A percentile compares a stretch with the other conserved stretches of the same genome.
phyloP scores from a whole-genome alignment of 1,140 invertebrate species.

The Polypedilum vanderplanki region DNA sequence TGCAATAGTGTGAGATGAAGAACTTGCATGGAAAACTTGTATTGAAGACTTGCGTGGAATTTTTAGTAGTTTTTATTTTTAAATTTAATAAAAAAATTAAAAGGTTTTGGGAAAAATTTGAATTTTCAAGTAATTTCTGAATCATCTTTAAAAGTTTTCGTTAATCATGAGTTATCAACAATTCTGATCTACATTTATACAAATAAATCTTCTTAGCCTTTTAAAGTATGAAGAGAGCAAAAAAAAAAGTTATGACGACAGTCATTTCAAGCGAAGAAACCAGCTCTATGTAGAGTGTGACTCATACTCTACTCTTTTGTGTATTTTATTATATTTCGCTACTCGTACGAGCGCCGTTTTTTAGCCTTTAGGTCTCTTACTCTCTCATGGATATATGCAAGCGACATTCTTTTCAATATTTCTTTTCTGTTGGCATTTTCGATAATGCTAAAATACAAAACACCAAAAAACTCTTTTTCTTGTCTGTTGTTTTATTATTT shows the following conservation, averaged over 20 bases:
- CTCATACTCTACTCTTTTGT: not conserved
- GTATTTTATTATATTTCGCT: not conserved
- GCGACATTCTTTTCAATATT: not conserved
- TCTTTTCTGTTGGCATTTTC: not conserved
- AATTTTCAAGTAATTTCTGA: too few relatives aligned
- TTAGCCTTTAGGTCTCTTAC: not conserved
- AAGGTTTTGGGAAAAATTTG: too few relatives aligned
- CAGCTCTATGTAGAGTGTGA: not conserved
- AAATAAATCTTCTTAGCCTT: not conserved
- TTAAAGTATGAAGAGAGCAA: not conserved
- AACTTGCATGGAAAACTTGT: not conserved
- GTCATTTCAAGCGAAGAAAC: not conserved
- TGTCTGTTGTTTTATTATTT: not conserved
- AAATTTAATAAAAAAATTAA: too few relatives aligned
- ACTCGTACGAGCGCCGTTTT: constrained; percentile 5
- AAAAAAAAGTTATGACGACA: not conserved
- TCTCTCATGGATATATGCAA: not conserved
- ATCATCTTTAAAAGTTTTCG: too few relatives aligned
- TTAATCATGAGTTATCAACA: too few relatives aligned
- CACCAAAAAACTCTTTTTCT: not conserved
- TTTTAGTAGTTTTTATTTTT: too few relatives aligned
- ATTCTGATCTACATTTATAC: too few relatives aligned
- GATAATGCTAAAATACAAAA: not conserved
- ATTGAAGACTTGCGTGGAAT: not conserved
- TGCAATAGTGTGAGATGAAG: not conserved